These are phyloP conservation scores for Hyperopisus bebe DNA, from an alignment of 2,113 vertebrate species.

Conservation along the genomic window DNA sequence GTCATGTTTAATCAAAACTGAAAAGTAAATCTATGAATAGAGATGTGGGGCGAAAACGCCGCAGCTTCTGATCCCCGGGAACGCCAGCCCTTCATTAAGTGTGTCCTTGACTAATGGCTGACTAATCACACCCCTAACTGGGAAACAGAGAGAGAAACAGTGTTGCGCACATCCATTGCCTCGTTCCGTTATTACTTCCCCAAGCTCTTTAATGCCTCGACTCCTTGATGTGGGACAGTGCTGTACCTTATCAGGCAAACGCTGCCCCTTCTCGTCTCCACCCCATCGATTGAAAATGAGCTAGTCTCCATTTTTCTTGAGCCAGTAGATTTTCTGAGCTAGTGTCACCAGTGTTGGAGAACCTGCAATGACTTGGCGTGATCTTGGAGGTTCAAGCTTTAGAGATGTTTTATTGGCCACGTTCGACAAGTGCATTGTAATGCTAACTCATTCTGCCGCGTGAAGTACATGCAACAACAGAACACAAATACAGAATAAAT, in stretches of 20 bases:
- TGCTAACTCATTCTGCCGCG: neutral
- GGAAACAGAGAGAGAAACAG: neutral
- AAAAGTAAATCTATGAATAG: constrained; percentile 20
- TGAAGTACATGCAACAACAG: neutral
- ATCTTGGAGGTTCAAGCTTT: neutral
- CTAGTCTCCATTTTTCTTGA: neutral
- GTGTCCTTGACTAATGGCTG: constrained; percentile 17
- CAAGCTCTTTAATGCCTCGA: neutral
- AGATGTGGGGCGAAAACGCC: neutral
- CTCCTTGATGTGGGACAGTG: neutral
- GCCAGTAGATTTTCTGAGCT: neutral
- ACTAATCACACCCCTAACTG: neutral
- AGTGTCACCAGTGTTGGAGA: neutral
- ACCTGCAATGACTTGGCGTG: neutral
- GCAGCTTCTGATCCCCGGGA: neutral
- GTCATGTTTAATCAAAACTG: constrained; percentile 38
- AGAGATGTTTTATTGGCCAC: neutral
- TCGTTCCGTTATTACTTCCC: neutral
- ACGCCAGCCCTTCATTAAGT: neutral
- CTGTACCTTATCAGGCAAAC: neutral
- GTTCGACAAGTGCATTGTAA: neutral
- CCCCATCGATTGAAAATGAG: neutral
- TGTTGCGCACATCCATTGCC: neutral
- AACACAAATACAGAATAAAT: neutral
- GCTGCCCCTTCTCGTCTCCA: neutral